Conservation (phyloP, 2,888 invertebrate species). For the Seladonia tumulorum region DNA sequence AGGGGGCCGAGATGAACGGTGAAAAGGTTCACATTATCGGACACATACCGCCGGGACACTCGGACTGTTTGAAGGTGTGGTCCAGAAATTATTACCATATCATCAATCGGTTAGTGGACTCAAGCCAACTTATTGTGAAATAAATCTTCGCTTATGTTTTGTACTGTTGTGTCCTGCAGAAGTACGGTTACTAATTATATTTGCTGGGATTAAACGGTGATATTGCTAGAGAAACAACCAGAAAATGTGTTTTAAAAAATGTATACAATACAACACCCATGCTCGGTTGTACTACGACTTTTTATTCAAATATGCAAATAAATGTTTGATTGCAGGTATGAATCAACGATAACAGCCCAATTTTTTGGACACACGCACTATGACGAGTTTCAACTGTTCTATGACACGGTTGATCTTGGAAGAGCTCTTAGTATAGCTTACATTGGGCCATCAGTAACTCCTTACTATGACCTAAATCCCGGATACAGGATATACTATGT, state of each 20-base stretch:
- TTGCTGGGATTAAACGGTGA: background rate
- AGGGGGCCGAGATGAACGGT: conserved; percentile 96
- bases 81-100: conserved; percentile 97
- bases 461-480: conserved; percentile 96
- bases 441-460: conserved; percentile 97
- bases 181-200: background rate
- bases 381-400: conserved; percentile 97
- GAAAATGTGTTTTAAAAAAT: no score
- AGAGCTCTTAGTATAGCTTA: conserved; percentile 95
- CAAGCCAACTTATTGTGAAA: conserved; percentile 20
- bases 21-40: conserved; percentile 99
- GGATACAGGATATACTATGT: conserved; percentile 98
- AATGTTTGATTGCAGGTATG: conserved; percentile 86
- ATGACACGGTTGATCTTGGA: conserved; percentile 92
- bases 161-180: background rate
- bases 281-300: no score
- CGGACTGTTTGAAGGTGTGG: conserved; percentile 97
- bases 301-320: background rate
- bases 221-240: background rate
- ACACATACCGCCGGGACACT: conserved; percentile 97
- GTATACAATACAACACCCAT: no score
- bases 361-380: conserved; percentile 97
- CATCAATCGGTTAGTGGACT: conserved; percentile 88
- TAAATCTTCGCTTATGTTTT: background rate
- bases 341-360: conserved; percentile 95